Evolutionary conservation across 2,888 invertebrate genomes (phyloP).

Genomic region (Cistogaster globosa): DNA sequence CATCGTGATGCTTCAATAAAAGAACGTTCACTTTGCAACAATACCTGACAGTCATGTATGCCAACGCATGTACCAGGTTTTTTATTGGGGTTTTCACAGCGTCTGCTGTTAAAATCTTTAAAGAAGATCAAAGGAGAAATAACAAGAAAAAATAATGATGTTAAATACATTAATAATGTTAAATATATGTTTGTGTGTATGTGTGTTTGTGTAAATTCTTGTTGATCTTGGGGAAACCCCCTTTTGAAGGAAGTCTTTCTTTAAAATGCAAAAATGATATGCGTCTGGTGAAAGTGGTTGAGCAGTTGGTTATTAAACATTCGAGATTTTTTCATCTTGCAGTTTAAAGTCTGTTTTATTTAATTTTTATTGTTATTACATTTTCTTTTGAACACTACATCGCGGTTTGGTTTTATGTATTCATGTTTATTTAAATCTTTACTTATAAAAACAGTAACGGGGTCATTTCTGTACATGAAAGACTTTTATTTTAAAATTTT

Average conservation of each 20-base stretch:
- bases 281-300: not conserved
- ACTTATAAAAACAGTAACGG: too few species aligned
- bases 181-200: not conserved
- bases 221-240: conserved; percentile 61
- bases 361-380: too few species aligned
- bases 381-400: too few species aligned
- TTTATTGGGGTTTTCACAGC: conserved; percentile 84
- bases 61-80: conserved; percentile 78
- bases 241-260: conserved; percentile 24
- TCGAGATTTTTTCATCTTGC: not conserved
- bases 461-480: too few species aligned
- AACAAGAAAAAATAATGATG: not conserved
- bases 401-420: too few species aligned
- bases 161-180: too few species aligned
- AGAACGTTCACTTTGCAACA: conserved; percentile 74
- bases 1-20: conserved; percentile 79
- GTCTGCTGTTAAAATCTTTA: conserved; percentile 74
- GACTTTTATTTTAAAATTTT: too few species aligned
- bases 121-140: not conserved
- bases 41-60: conserved; percentile 79
- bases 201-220: not conserved
- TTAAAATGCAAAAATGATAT: not conserved
- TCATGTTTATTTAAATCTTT: too few species aligned
- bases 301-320: not conserved
- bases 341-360: not conserved